Percentiles rank a stretch among this genome's conserved stretches.
Conservation (phyloP, 2,113 vertebrate species). For the Channa argus region DNA sequence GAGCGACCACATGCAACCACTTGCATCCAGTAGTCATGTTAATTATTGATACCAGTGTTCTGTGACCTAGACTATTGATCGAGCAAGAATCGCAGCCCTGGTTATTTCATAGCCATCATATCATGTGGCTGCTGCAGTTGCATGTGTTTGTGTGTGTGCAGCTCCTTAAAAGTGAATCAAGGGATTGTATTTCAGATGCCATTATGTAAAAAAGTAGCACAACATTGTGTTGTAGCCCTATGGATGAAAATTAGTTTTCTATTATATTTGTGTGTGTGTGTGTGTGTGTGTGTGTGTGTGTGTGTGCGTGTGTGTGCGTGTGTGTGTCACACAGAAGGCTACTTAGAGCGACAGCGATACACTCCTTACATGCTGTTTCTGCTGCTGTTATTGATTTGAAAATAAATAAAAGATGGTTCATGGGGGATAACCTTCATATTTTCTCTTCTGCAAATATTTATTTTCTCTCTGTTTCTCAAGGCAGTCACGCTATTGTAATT, state of each 20-base stretch:
- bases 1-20: conserved; percentile 22
- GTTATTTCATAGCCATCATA: conserved; percentile 60
- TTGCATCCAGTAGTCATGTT: conserved; percentile 37
- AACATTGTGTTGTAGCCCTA: conserved; percentile 25
- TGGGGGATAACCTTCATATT: conserved; percentile 16
- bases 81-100: conserved; percentile 65
- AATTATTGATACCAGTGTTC: conserved; percentile 75
- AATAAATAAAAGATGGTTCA: conserved; percentile 55
- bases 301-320: conserved; percentile 4
- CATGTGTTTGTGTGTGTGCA: neutral
- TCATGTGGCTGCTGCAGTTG: conserved; percentile 53
- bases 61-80: conserved; percentile 72
- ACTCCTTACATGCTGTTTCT: conserved; percentile 25
- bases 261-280: neutral
- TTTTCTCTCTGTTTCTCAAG: conserved; percentile 27
- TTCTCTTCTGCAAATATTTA: conserved; percentile 29
- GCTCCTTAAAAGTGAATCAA: conserved; percentile 39
- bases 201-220: conserved; percentile 14
- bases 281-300: conserved; percentile 18
- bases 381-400: conserved; percentile 48
- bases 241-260: neutral
- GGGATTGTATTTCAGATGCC: conserved; percentile 42
- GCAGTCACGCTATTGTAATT: neutral
- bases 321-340: conserved; percentile 17
- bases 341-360: conserved; percentile 6